Evolutionary conservation across 2,888 invertebrate genomes (phyloP).

Genomic region (Gisinianus flammeolus): DNA sequence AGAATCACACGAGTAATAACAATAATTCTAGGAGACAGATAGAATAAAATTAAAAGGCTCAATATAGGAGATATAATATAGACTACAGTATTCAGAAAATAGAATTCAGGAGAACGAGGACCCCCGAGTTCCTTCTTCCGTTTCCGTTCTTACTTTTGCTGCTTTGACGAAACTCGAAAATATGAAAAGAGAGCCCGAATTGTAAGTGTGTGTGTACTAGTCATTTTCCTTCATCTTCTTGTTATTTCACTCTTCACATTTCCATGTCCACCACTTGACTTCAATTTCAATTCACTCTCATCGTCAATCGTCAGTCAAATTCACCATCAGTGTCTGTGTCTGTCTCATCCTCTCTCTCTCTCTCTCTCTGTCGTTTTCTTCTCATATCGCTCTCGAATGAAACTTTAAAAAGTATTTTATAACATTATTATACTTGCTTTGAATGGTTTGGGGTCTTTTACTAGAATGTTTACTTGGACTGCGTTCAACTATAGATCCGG

Average conservation of each 20-base stretch:
- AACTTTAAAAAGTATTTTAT: not conserved
- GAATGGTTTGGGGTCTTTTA: not conserved
- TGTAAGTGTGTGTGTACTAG: not conserved
- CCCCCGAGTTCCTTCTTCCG: not conserved
- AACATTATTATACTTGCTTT: not conserved
- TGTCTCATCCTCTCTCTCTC: not conserved
- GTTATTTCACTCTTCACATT: not conserved
- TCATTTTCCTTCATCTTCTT: not conserved
- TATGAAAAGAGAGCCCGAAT: not conserved
- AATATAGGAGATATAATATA: not conserved
- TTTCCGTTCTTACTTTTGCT: not conserved
- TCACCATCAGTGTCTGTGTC: not conserved
- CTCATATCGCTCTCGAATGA: not conserved
- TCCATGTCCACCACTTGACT: not conserved
- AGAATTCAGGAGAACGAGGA: not conserved
- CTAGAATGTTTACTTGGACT: not conserved
- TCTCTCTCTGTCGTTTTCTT: not conserved
- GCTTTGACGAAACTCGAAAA: not conserved
- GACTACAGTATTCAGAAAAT: too few species aligned
- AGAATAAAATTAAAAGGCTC: constrained; percentile 6
- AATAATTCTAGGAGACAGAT: not conserved
- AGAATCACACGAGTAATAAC: not conserved
- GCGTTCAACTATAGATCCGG: too few species aligned
- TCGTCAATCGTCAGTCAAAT: not conserved
- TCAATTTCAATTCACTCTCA: not conserved